phyloP scores from a whole-genome alignment of 2,113 vertebrate species.

The Seriola rivoliana region DNA sequence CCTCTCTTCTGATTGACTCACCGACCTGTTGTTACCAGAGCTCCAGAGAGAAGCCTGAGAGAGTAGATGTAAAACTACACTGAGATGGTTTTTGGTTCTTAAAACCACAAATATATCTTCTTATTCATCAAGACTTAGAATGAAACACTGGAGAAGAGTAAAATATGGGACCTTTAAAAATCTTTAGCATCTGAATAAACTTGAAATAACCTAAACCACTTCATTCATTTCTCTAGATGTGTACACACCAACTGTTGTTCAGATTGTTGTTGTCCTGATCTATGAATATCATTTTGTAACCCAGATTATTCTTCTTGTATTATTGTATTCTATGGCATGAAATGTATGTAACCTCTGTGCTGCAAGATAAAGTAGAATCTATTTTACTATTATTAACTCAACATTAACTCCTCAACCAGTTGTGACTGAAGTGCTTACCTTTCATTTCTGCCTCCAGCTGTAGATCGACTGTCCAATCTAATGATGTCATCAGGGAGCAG shows the following conservation, averaged over 20 bases:
- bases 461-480: slow-evolving; percentile 82
- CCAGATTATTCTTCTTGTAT: not conserved
- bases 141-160: too few species aligned
- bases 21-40: too few species aligned
- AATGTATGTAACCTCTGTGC: not conserved
- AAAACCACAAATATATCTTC: too few species aligned
- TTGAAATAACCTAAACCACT: not conserved
- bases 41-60: too few species aligned
- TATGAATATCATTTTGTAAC: not conserved
- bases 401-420: not conserved
- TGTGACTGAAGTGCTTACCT: not conserved
- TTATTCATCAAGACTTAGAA: too few species aligned
- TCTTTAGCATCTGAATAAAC: not conserved
- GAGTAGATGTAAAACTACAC: too few species aligned
- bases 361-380: not conserved
- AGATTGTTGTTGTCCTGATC: not conserved
- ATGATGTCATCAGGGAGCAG: slow-evolving; percentile 75
- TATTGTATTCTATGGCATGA: not conserved
- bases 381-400: not conserved
- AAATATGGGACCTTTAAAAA: too few species aligned
- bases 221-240: not conserved
- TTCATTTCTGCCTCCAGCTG: slow-evolving; percentile 80
- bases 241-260: not conserved
- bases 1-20: too few species aligned
- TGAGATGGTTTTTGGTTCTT: too few species aligned